Percentiles rank a stretch among this genome's conserved stretches.
Conservation (phyloP, 2,113 vertebrate species). For the Eira barbara region DNA sequence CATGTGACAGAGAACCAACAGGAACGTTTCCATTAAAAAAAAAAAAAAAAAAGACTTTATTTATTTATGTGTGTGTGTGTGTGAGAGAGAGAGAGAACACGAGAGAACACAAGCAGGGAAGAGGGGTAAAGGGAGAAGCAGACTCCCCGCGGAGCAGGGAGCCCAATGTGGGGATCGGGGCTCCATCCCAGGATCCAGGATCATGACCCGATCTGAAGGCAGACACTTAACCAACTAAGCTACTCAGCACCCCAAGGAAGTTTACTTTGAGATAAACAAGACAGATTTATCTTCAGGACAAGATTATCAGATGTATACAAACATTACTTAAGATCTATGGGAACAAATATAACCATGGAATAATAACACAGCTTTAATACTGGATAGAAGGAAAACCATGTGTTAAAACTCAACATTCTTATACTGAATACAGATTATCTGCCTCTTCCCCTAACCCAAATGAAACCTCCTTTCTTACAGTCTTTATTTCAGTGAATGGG, state of each 20-base stretch:
- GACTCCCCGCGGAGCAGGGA: no score
- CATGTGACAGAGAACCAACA: not conserved
- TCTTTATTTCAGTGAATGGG: not conserved
- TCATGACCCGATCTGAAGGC: no score
- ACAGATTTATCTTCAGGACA: not conserved
- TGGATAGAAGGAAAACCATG: not conserved
- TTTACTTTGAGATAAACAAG: not conserved
- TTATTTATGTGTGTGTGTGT: no score
- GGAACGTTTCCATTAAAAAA: not conserved
- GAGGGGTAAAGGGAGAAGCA: no score
- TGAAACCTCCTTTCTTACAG: not conserved
- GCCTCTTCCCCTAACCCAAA: not conserved
- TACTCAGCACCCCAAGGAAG: not conserved
- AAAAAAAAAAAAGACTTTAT: no score
- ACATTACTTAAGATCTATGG: not conserved
- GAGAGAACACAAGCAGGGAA: no score
- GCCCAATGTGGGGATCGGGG: no score
- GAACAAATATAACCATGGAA: not conserved
- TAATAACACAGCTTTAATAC: not conserved
- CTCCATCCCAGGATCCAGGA: no score
- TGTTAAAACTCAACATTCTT: slow-evolving; percentile 2
- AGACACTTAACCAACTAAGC: no score
- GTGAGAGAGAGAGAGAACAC: no score
- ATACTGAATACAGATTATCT: not conserved
- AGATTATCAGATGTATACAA: not conserved